These are phyloP conservation scores for Stegostoma tigrinum DNA, from an alignment of 2,113 vertebrate species.

Conservation along the genomic window DNA sequence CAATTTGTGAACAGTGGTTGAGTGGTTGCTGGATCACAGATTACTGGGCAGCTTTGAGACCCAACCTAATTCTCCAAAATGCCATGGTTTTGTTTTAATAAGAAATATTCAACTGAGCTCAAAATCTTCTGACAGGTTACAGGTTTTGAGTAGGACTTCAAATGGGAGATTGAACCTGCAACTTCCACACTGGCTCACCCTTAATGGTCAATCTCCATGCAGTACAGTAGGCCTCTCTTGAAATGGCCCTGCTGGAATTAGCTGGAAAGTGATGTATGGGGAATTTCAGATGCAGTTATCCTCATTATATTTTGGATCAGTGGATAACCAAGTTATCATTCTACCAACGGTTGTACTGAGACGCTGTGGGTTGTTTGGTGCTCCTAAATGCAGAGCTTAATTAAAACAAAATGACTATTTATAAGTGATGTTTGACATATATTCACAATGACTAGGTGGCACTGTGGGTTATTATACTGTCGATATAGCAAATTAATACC, in stretches of 20 bases:
- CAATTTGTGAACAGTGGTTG: too few species aligned
- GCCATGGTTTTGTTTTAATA: background rate
- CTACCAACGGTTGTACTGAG: background rate
- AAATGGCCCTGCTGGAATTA: background rate
- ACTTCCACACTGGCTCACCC: background rate
- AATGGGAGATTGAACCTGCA: background rate
- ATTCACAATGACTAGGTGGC: background rate
- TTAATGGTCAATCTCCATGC: background rate
- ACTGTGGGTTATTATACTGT: background rate
- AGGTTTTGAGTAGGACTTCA: background rate
- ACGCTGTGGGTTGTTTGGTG: background rate
- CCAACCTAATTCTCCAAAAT: background rate
- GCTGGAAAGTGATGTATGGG: background rate
- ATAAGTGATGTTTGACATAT: background rate
- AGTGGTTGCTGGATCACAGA: too few species aligned
- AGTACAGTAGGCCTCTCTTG: background rate
- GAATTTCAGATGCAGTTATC: background rate
- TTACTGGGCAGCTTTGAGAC: background rate
- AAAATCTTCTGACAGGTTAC: background rate
- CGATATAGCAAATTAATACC: background rate
- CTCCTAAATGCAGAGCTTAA: background rate
- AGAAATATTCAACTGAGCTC: background rate
- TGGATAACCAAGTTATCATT: background rate
- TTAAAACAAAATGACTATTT: background rate
- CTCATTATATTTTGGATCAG: background rate